Percentiles rank a stretch among this genome's conserved stretches.
phyloP scores from a whole-genome alignment of 2,797 vertebrate genomes.

The Rhynchonycteris naso region DNA sequence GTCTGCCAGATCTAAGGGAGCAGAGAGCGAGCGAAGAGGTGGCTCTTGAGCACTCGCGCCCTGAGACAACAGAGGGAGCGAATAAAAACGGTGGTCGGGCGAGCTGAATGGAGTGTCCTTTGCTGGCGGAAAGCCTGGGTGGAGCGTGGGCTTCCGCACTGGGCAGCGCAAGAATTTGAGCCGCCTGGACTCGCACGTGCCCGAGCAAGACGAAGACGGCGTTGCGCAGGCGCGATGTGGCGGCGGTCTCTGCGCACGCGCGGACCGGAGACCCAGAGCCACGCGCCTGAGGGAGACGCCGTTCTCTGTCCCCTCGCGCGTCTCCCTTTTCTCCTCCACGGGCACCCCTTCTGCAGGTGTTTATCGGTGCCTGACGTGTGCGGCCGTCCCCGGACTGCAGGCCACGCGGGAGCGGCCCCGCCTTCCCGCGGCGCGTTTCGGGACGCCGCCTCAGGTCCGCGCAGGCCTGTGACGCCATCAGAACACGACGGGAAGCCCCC shows the following conservation, averaged over 20 bases:
- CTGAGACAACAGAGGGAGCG: accelerated
- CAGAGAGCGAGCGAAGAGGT: accelerated
- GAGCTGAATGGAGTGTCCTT: no score
- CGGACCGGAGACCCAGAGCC: not conserved
- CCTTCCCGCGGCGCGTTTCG: accelerated
- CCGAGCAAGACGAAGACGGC: accelerated
- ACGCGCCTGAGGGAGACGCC: not conserved
- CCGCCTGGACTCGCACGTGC: accelerated
- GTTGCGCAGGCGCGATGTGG: not conserved
- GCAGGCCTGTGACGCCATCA: not conserved
- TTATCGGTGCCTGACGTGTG: accelerated
- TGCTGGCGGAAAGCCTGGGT: not conserved
- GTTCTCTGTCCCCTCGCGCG: not conserved
- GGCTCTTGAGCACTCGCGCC: not conserved
- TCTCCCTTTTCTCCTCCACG: no score
- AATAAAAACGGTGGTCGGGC: not conserved
- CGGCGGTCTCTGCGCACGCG: not conserved
- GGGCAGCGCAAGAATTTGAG: accelerated
- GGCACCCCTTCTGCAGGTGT: not conserved
- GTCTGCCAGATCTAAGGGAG: accelerated
- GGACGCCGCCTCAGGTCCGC: not conserved
- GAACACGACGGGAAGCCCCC: not conserved
- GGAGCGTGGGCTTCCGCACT: no score
- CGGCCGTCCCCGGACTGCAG: not conserved
- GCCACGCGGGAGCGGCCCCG: not conserved